Evolutionary conservation across 1,140 invertebrate species (phyloP), one percentile per base, ranked within the genome.

Genomic region (Halyomorpha halys): DNA sequence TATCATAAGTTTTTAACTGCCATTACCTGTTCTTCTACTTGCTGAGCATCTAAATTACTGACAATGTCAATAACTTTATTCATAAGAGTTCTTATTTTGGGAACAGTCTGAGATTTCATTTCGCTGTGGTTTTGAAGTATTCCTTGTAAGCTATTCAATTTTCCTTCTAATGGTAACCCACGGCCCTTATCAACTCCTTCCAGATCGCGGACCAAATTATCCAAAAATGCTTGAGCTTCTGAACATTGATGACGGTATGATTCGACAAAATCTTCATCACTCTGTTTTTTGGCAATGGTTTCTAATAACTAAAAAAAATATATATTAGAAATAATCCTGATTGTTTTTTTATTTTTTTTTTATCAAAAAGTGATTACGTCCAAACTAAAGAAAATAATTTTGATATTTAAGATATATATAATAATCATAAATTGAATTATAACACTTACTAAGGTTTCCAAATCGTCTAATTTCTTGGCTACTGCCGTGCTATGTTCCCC

Each of bases 31-130:
- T 95, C 92, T 73, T 94, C 90, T 19, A 95, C 85, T 74, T 94
- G 89, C 69, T 94, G 90, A 0, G 86, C 86, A 74, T 95, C 93
- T 47, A 91, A 75, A 74, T 89, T 91, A 72, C 87, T 91, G 2
- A 91, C 86, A 44, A 89, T 82, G 63, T 87, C 84, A 59, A 84
- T 86, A 27, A 91, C 86, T 73, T 86, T 78, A 13, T 81, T 74
- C 0, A 83, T 86, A 27, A 87, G 77, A 51, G 76, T 74, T 69
- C 86, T 87, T 0, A 90, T 79, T 65, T 83, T 81, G 23, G 80
- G 79, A 70, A 86, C 82, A 11, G 85, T 84, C 69, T 83, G 77
- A 18, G 39, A 59, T 23, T 61, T 67, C 21, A 69, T 67, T 34
- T 62, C 67, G 16, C 63, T 54, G 27, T 68, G 68, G 51, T 70